Evolutionary conservation across 2,113 vertebrate species (phyloP), one percentile per base, ranked within the genome.

Genomic region (Salvelinus namaycush): DNA sequence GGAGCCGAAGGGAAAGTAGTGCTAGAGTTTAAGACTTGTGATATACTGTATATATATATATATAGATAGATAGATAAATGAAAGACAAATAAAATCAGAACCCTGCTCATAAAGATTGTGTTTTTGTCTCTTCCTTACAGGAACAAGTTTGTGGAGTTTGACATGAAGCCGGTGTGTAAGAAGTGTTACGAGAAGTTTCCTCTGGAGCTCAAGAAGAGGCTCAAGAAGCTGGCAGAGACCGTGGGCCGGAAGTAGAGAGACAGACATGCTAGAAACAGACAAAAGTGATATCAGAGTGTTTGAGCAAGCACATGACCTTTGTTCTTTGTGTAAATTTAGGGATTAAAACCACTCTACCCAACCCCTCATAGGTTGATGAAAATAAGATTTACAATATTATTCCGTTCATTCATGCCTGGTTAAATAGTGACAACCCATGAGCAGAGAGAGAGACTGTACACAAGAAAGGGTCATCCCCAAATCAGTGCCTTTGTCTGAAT

Each of bases 61-160:
- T 2, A 27, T 27, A 27, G 2, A 34, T 34, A 7, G 34, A 34
- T 34, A 34, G 6, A 34, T 44, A 12, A 11, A 44, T 44, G 8
- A 44, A 44, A 44, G 39, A 44, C 9, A 44, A 11, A 54, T 54
- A 18, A 54, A 54, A 14, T 14, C 12, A 54, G 12, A 54, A 54
- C 51, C 16, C 51, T 54, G 51, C 16, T 54, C 51, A 54, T 54
- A 18, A 16, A 18, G 13, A 54, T 54, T 54, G 51, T 48, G 13
- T 26, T 11, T 27, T 82, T 3, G 76, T 80, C 90, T 76, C 22
- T 86, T 22, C 85, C 82, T 78, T 48, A 76, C 90, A 99, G 97
- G 94, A 99, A 99, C 94, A 99, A 99, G 92, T 99, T 99, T 92
- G 98, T 99, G 90, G 98, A 99, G 91, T 99, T 99, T 92, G 98